Evolutionary conservation across 2,797 vertebrate genomes (phyloP).

Genomic region (Oreochromis grahami): DNA sequence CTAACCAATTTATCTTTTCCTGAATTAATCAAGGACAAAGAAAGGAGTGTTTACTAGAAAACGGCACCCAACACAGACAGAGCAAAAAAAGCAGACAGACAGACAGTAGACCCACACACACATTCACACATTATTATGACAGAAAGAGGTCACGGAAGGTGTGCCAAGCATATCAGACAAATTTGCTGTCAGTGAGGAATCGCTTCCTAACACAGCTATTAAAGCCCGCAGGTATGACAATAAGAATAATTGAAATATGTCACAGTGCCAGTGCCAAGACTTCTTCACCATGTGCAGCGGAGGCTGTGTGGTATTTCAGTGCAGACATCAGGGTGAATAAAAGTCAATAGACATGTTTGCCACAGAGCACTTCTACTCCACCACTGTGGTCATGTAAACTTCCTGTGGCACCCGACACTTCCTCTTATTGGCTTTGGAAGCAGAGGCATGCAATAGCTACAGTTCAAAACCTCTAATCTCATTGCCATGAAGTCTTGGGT

Average conservation of each 20-base stretch:
- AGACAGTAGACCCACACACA: not conserved
- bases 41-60: not conserved
- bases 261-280: not conserved
- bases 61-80: not conserved
- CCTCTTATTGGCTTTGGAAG: constrained; percentile 27
- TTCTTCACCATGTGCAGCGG: not conserved
- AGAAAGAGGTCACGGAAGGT: constrained; percentile 49
- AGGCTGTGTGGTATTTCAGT: not conserved
- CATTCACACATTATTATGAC: constrained; percentile 40
- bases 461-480: constrained; percentile 21
- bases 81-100: not conserved
- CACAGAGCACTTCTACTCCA: not conserved
- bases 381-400: constrained; percentile 38
- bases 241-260: not conserved
- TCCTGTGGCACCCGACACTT: constrained; percentile 26
- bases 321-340: constrained; percentile 13
- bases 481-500: not conserved
- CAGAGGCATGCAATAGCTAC: not conserved
- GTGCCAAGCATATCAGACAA: constrained; percentile 45
- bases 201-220: not conserved
- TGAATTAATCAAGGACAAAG: not conserved
- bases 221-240: not conserved
- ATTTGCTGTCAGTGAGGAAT: constrained; percentile 21
- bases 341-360: constrained; percentile 21
- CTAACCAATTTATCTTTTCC: not conserved